A percentile compares a stretch with the other conserved stretches of the same genome.
phyloP scores from a whole-genome alignment of 2,797 vertebrate species.

The Helicolenus hilgendorfi region DNA sequence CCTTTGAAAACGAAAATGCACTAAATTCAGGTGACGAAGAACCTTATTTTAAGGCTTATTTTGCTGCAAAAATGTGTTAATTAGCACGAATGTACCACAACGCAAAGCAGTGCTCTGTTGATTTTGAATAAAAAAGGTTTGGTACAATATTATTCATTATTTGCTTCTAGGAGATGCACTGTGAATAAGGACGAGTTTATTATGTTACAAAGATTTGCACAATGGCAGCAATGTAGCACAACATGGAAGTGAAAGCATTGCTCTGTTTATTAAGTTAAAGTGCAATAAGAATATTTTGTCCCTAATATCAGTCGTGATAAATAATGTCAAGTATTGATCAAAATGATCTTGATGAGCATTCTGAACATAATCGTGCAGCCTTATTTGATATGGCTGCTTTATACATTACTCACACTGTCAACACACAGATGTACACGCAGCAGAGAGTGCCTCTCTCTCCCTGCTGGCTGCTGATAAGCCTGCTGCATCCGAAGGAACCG shows the following conservation, averaged over 20 bases:
- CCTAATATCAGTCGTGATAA: too few relatives aligned
- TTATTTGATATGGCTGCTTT: not conserved
- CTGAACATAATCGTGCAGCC: not conserved
- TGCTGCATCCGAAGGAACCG: constrained; percentile 30
- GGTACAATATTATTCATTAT: not conserved
- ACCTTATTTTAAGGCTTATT: not conserved
- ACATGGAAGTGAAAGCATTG: not conserved
- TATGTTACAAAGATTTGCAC: not conserved
- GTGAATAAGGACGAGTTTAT: not conserved
- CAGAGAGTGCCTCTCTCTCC: constrained; percentile 1
- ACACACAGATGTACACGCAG: constrained; percentile 34
- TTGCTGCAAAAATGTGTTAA: not conserved
- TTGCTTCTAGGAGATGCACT: not conserved
- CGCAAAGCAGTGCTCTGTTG: not conserved
- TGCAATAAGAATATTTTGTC: not conserved
- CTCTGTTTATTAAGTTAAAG: not conserved
- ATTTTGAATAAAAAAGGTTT: not conserved
- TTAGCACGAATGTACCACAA: not conserved
- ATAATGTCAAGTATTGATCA: not conserved
- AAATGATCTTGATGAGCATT: not conserved
- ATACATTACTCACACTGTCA: constrained; percentile 16
- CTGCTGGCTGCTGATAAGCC: constrained; percentile 60
- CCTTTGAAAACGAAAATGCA: too few relatives aligned
- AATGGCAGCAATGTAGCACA: not conserved
- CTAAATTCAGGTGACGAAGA: too few relatives aligned